Evolutionary conservation across 2,113 vertebrate genomes (phyloP), one percentile per base, ranked within the genome.

Genomic region (Sarotherodon lohbergeri): DNA sequence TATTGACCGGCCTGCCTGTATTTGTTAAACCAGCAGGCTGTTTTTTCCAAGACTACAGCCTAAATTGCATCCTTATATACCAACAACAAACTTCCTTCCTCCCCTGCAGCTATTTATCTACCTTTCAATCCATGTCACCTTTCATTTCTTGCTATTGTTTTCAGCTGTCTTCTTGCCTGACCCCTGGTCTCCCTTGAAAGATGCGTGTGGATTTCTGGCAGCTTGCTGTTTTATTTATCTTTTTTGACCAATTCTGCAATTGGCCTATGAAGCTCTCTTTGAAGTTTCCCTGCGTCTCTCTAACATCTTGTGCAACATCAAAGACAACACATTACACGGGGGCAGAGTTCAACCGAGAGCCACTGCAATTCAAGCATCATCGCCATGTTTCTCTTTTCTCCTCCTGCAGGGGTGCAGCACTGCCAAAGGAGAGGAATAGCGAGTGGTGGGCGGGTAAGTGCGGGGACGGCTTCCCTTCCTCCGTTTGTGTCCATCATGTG

Each of bases 401-500:
- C 36, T 61, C 88, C 50, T 85, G 66, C 56, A 76, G 57, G 54
- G 50, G 22, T 34, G 5, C 87, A 32, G 66, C 50, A 4, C 55
- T 66, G 48, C 82, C 83, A 81, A 90, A 88, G 76, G 82, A 90
- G 87, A 90, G 88, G 83, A 85, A 93, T 83, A n/a, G 93, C 78
- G 41, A 87, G 71, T 3, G 39, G 54, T 14, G 29, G 41, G 24
- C 52, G 8, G 84, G 12, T 82, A 43, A 36, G 50, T 13, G 46
- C 0, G 10, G 82, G 88, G 82, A 81, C 80, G 59, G 90, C 88
- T 90, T 91, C 89, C 94, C 95, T 80, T 81, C 56, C 86, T 80
- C 85, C 83, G 80, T 94, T 91, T 92, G 92, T 95, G 95, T 96
- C 94, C 95, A 94, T 96, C 95, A 96, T 91, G 93, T 96, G 96